Conservation (phyloP, 2,797 vertebrate genomes). For the Paguma larvata region DNA sequence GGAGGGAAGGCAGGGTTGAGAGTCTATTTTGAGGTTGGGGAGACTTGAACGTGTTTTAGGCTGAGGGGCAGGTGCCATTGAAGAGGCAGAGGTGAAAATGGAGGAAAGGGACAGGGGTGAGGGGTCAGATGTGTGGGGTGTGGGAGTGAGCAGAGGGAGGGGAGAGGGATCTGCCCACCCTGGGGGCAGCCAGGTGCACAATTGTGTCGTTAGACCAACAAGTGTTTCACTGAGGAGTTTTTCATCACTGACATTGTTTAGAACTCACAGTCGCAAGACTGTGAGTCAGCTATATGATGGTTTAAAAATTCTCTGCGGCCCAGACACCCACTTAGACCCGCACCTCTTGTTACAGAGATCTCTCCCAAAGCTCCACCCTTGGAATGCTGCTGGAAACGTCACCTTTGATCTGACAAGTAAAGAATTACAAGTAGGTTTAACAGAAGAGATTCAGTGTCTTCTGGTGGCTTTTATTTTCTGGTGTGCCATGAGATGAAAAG, state of each 20-base stretch:
- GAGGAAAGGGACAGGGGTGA: neutral
- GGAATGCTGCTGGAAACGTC: neutral
- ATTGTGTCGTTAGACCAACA: neutral
- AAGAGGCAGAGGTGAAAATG: neutral
- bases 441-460: neutral
- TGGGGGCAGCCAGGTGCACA: neutral
- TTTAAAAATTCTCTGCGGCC: neutral
- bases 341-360: rapidly evolving
- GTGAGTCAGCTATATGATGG: neutral
- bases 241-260: neutral
- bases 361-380: neutral
- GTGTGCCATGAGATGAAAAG: neutral
- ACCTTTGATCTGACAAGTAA: neutral
- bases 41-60: neutral
- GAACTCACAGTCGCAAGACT: neutral
- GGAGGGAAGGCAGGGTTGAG: neutral
- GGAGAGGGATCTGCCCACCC: rapidly evolving
- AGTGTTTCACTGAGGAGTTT: neutral
- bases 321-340: neutral
- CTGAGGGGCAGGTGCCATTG: neutral
- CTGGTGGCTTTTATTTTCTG: neutral
- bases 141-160: rapidly evolving
- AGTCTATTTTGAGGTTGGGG: constrained; percentile 23
- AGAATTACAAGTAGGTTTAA: neutral
- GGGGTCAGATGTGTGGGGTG: neutral